A percentile compares a stretch with the other conserved stretches of the same genome.
phyloP scores from a whole-genome alignment of 2,888 invertebrate species.

The Octonoba sinensis region DNA sequence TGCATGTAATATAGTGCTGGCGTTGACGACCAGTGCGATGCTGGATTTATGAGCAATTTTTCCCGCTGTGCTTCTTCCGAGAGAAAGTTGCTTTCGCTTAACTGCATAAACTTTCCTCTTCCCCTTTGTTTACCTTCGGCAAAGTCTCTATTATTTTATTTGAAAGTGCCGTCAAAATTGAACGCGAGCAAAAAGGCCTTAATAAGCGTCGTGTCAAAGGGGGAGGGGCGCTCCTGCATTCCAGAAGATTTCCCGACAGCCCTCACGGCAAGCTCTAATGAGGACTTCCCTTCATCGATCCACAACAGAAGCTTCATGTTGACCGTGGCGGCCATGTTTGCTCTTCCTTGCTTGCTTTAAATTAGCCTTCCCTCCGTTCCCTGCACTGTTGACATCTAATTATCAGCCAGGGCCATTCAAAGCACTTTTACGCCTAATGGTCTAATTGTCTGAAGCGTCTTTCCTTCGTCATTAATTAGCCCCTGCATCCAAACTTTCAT shows the following conservation, averaged over 20 bases:
- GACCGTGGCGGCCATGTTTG: conserved; percentile 63
- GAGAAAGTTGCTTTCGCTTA: neutral
- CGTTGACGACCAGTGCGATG: neutral
- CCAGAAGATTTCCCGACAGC: conserved; percentile 38
- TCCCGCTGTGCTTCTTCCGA: neutral
- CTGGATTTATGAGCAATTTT: neutral
- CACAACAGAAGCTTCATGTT: conserved; percentile 42
- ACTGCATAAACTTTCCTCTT: conserved; percentile 20
- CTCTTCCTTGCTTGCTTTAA: conserved; percentile 61
- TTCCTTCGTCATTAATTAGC: conserved; percentile 39
- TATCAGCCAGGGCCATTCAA: conserved; percentile 57
- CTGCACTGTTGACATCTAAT: conserved; percentile 64
- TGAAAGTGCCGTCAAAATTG: conserved; percentile 23
- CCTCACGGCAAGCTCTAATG: conserved; percentile 40
- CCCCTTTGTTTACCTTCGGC: conserved; percentile 15
- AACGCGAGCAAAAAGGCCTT: conserved; percentile 26
- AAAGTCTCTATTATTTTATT: conserved; percentile 29
- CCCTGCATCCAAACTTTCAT: neutral
- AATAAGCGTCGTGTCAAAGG: conserved; percentile 44
- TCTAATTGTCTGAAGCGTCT: conserved; percentile 54
- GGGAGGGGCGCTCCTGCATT: conserved; percentile 14
- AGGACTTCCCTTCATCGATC: conserved; percentile 54
- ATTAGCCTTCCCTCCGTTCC: conserved; percentile 45
- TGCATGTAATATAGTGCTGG: neutral
- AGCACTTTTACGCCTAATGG: conserved; percentile 52